Conservation (phyloP, 1,140 invertebrate species). For the Bursaphelenchus mucronatus region DNA sequence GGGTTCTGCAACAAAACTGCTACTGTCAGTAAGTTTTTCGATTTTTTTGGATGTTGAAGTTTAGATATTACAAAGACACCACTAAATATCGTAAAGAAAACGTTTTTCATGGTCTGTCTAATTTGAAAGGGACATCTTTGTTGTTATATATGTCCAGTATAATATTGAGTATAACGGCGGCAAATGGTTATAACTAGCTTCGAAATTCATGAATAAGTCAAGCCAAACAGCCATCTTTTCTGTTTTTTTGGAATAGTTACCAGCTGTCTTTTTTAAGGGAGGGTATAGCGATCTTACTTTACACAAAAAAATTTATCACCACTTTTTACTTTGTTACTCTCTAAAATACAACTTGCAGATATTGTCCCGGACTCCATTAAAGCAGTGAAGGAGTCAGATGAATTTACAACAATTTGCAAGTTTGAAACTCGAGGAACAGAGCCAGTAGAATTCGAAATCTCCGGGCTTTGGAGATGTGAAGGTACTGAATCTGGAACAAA, state of each 20-base stretch:
- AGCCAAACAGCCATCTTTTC: conserved; percentile 3
- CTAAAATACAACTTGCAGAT: background rate
- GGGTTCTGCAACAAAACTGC: conserved; percentile 5
- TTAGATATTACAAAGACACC: no score
- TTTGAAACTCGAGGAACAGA: conserved; percentile 20
- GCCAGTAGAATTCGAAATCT: conserved; percentile 16
- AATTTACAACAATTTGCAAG: background rate
- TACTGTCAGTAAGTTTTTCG: no score
- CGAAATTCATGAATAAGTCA: no score
- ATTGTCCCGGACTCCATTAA: conserved; percentile 17
- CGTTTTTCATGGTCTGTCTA: no score
- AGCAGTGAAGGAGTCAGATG: background rate
- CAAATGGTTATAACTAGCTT: no score
- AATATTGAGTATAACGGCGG: no score
- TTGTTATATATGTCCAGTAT: no score
- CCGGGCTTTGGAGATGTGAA: conserved; percentile 1
- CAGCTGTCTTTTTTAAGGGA: background rate
- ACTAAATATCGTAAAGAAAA: no score
- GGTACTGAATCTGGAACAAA: conserved; percentile 1
- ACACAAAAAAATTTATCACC: background rate
- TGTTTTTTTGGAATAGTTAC: background rate
- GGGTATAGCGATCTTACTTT: background rate
- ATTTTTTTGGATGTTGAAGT: background rate
- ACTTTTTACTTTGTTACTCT: background rate
- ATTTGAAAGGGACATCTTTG: no score